A percentile compares a stretch with the other conserved stretches of the same genome.
phyloP scores from a whole-genome alignment of 2,113 vertebrate species.

The Carlito syrichta region DNA sequence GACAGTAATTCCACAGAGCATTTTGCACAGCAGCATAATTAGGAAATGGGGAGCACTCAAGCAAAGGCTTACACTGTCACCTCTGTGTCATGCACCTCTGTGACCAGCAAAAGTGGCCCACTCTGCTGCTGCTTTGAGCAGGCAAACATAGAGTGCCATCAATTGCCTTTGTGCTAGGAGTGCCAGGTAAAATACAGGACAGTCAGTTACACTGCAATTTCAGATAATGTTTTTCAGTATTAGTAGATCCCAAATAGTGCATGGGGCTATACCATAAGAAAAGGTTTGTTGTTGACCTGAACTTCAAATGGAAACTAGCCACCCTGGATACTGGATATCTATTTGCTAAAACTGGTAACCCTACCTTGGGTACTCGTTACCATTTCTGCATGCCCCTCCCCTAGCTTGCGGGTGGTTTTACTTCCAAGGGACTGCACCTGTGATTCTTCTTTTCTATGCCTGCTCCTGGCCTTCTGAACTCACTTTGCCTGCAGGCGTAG shows the following conservation, averaged over 20 bases:
- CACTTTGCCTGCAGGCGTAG: neutral
- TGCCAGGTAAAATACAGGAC: neutral
- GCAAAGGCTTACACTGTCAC: neutral
- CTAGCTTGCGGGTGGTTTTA: neutral
- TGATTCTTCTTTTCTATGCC: neutral
- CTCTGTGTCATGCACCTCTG: neutral
- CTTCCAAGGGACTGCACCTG: neutral
- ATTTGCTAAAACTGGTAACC: neutral
- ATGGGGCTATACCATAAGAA: neutral
- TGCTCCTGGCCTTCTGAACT: neutral
- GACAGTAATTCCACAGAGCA: neutral
- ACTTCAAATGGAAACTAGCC: neutral
- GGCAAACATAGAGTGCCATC: neutral
- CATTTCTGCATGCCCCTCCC: neutral
- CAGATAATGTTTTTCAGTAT: neutral
- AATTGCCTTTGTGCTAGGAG: too few relatives aligned
- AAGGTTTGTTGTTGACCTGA: neutral
- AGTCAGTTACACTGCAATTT: neutral
- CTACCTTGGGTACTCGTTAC: neutral
- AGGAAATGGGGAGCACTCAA: neutral
- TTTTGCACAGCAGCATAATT: neutral
- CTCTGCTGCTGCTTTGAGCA: neutral
- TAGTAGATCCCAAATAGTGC: neutral
- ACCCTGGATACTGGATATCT: neutral
- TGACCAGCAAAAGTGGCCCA: neutral